Conservation (phyloP, 2,888 invertebrate species). For the Apamea crenata region DNA sequence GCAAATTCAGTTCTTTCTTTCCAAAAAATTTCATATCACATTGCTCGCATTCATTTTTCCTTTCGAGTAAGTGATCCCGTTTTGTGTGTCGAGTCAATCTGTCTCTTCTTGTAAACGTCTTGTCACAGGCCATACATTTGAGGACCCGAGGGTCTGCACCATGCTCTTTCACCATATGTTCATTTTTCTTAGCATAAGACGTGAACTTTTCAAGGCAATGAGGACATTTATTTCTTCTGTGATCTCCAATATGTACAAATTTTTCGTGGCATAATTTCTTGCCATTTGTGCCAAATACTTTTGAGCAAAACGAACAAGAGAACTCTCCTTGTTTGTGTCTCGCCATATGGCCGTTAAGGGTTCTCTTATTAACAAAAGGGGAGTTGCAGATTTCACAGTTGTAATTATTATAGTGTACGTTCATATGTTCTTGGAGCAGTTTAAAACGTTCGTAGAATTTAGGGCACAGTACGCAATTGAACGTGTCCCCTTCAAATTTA, state of each 20-base stretch:
- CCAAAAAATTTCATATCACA: constrained; percentile 61
- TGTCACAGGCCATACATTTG: constrained; percentile 61
- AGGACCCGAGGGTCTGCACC: constrained; percentile 38
- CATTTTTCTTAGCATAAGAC: constrained; percentile 44
- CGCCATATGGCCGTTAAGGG: constrained; percentile 41
- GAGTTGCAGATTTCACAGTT: constrained; percentile 71
- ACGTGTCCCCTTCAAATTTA: constrained; percentile 53
- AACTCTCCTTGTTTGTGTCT: constrained; percentile 61
- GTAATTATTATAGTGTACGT: constrained; percentile 60
- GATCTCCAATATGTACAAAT: constrained; percentile 43
- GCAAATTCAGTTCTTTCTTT: constrained; percentile 43
- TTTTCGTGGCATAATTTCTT: constrained; percentile 61
- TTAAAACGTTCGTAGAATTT: constrained; percentile 54
- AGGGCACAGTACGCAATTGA: constrained; percentile 53
- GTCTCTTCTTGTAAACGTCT: constrained; percentile 46
- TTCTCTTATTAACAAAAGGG: constrained; percentile 78
- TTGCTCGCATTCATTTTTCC: constrained; percentile 44
- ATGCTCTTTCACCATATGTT: constrained; percentile 57
- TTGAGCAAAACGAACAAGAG: constrained; percentile 50
- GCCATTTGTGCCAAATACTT: constrained; percentile 55
- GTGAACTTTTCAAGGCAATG: constrained; percentile 54
- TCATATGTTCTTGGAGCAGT: constrained; percentile 64
- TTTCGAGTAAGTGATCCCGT: constrained; percentile 62
- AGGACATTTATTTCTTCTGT: constrained; percentile 58
- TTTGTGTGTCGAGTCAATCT: constrained; percentile 51